Percentiles rank a stretch among this genome's conserved stretches.
These are phyloP conservation scores for Mormyrops boulengeri DNA, from an alignment of 2,797 vertebrate genomes.

Conservation along the genomic window DNA sequence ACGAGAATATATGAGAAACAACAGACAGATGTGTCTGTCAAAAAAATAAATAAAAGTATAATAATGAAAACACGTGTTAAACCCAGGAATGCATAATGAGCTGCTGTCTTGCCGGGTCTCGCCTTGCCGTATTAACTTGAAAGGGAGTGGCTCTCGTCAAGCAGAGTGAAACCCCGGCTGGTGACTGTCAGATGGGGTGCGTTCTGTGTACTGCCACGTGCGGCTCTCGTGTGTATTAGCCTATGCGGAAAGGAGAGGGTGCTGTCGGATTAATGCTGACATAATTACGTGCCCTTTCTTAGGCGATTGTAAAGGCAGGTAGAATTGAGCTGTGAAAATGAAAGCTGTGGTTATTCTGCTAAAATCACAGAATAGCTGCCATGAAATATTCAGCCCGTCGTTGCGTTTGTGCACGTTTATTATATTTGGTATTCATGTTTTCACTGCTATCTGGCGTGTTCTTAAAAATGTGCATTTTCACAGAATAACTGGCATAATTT, in stretches of 20 bases:
- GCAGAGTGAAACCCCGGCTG: neutral
- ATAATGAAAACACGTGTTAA: constrained; percentile 10
- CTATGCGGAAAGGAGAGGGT: neutral
- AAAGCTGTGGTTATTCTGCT: neutral
- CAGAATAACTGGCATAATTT: constrained; percentile 11
- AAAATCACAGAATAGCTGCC: neutral
- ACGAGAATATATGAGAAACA: constrained; percentile 8
- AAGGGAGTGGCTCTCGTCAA: neutral
- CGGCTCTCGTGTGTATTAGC: constrained; percentile 1
- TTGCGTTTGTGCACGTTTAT: neutral
- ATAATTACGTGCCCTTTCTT: constrained; percentile 7
- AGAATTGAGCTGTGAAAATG: neutral
- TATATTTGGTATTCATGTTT: constrained; percentile 6
- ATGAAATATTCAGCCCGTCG: constrained; percentile 2
- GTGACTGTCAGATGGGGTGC: neutral
- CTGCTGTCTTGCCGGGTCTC: neutral
- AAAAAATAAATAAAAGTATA: neutral
- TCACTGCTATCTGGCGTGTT: neutral
- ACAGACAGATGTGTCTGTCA: constrained; percentile 12
- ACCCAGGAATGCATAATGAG: neutral
- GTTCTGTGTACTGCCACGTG: neutral
- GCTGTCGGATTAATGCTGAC: neutral
- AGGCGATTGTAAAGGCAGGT: neutral
- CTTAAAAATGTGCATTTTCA: constrained; percentile 7
- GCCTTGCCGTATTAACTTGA: constrained; percentile 10